These are phyloP conservation scores for Diprion similis DNA, from an alignment of 1,140 invertebrate species.

Conservation along the genomic window DNA sequence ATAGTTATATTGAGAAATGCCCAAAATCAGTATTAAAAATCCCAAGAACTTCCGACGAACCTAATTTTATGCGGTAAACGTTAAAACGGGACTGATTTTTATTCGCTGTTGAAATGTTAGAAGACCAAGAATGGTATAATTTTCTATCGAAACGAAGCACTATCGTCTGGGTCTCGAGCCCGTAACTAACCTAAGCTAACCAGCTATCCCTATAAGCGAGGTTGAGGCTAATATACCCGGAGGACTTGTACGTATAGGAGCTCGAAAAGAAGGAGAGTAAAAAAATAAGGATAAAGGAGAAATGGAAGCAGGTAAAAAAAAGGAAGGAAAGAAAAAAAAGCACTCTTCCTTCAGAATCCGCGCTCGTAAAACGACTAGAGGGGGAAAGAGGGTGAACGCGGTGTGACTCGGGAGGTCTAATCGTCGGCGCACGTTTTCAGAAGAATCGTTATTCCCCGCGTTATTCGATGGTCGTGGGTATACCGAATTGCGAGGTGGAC, in stretches of 20 bases:
- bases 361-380: background rate
- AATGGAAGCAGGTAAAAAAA: background rate
- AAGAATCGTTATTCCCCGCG: background rate
- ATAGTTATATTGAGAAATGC: too few species aligned
- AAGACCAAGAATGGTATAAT: background rate
- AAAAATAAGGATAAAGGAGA: constrained; percentile 3
- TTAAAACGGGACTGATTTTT: background rate
- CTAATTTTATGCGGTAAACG: too few species aligned
- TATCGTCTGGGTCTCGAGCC: background rate
- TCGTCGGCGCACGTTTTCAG: background rate
- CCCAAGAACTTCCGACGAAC: too few species aligned
- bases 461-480: too few species aligned
- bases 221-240: background rate
- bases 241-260: background rate
- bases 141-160: background rate
- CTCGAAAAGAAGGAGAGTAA: background rate
- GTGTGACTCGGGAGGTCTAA: background rate
- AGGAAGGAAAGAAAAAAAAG: too few species aligned
- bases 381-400: background rate
- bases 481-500: background rate
- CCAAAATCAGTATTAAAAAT: too few species aligned
- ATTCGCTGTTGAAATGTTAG: background rate
- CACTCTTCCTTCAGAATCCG: background rate
- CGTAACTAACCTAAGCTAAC: constrained; percentile 7
- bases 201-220: background rate